Conservation (phyloP, 2,797 vertebrate species). For the Lemur catta region DNA sequence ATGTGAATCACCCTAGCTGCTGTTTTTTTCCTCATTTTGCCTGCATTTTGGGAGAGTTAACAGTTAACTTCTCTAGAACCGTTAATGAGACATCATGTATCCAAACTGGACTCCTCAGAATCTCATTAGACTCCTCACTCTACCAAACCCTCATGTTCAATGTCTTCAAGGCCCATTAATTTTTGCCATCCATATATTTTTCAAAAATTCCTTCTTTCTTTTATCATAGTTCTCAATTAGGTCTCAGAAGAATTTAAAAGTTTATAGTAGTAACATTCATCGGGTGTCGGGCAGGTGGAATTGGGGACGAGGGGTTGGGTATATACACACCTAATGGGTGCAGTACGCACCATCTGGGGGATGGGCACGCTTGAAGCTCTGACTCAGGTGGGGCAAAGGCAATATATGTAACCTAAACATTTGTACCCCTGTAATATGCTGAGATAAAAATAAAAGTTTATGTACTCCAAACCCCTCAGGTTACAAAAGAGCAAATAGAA, state of each 20-base stretch:
- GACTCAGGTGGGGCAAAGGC: no score
- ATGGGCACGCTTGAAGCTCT: no score
- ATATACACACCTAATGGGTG: no score
- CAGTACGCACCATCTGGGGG: accelerated
- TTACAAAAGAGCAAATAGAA: neutral
- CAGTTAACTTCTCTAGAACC: neutral
- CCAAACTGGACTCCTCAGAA: neutral
- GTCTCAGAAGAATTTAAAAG: neutral
- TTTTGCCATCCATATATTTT: neutral
- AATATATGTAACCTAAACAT: no score
- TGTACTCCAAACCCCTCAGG: neutral
- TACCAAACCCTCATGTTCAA: neutral
- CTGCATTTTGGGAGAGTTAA: neutral
- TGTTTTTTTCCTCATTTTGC: neutral
- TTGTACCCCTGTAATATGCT: no score
- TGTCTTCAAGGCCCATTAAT: neutral
- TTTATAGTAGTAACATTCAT: neutral
- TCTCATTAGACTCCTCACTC: neutral
- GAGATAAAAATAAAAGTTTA: neutral
- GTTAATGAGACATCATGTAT: neutral
- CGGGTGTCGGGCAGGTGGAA: no score
- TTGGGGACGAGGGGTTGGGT: no score
- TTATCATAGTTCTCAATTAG: neutral
- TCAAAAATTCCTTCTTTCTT: neutral
- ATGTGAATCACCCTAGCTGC: neutral